A percentile compares a stretch with the other conserved stretches of the same genome.
These are phyloP conservation scores for Aleiodes sp. DNA, from an alignment of 1,140 invertebrate species.

Conservation along the genomic window DNA sequence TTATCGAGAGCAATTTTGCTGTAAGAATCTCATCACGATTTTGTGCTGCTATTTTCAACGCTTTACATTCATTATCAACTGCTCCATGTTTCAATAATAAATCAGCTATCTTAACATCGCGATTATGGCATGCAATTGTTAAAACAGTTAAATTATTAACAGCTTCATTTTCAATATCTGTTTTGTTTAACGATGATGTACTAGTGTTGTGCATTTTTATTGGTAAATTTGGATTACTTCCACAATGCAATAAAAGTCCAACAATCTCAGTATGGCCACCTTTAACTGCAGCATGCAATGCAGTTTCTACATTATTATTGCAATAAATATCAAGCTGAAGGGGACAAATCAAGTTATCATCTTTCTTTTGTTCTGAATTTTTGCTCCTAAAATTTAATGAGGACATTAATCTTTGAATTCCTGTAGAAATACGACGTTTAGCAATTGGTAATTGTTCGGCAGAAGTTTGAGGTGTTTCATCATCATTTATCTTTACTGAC, in stretches of 20 bases:
- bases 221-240: slow-evolving; percentile 77
- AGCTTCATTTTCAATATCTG: slow-evolving; percentile 56
- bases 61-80: slow-evolving; percentile 85
- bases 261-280: slow-evolving; percentile 81
- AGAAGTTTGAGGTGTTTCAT: slow-evolving; percentile 38
- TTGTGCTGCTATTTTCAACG: slow-evolving; percentile 76
- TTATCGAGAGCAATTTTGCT: slow-evolving; percentile 80
- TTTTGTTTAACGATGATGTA: not conserved
- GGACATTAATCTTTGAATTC: slow-evolving; percentile 88
- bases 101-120: slow-evolving; percentile 71
- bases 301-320: slow-evolving; percentile 78
- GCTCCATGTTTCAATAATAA: slow-evolving; percentile 88
- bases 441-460: slow-evolving; percentile 63
- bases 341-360: slow-evolving; percentile 73
- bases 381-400: slow-evolving; percentile 74
- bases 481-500: slow-evolving; percentile 69
- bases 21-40: slow-evolving; percentile 78
- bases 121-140: slow-evolving; percentile 66
- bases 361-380: slow-evolving; percentile 61
- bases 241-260: slow-evolving; percentile 76
- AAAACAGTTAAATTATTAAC: slow-evolving; percentile 48
- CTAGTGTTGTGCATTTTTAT: slow-evolving; percentile 60
- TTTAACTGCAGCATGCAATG: slow-evolving; percentile 81
- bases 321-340: slow-evolving; percentile 81
- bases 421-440: slow-evolving; percentile 81